phyloP scores from a whole-genome alignment of 2,888 invertebrate species.

The Ectemnius lituratus region DNA sequence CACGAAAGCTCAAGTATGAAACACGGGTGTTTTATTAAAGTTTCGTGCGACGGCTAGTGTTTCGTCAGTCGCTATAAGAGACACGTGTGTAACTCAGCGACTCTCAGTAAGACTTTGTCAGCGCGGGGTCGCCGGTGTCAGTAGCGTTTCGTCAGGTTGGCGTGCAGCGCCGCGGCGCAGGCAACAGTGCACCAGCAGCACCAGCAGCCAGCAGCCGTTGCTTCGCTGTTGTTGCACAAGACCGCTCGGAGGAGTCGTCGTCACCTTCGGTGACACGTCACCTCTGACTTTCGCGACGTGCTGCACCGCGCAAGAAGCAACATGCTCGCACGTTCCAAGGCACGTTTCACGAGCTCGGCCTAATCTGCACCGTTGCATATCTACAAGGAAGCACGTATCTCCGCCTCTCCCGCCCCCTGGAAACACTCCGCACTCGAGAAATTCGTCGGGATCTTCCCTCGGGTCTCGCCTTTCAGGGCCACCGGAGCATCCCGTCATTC shows the following conservation, averaged over 20 bases:
- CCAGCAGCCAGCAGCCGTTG: constrained; percentile 44
- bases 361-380: constrained; percentile 57
- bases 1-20: too few relatives aligned
- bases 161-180: constrained; percentile 1
- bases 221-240: constrained; percentile 61
- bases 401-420: constrained; percentile 13
- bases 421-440: constrained; percentile 21
- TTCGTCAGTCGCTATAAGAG: background rate
- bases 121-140: too few relatives aligned
- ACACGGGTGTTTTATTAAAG: too few relatives aligned
- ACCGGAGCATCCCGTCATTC: too few relatives aligned
- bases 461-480: constrained; percentile 36
- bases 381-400: constrained; percentile 28
- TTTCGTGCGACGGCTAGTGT: too few relatives aligned
- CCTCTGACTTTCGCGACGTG: constrained; percentile 69
- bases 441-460: constrained; percentile 11
- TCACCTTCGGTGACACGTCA: constrained; percentile 68
- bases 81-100: constrained; percentile 1
- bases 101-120: background rate
- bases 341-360: constrained; percentile 53
- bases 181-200: too few relatives aligned
- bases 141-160: too few relatives aligned
- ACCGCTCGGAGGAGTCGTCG: constrained; percentile 58
- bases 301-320: constrained; percentile 46
- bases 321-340: constrained; percentile 42